Evolutionary conservation across 1,140 invertebrate species (phyloP).

Genomic region (Pemphigus obesinymphae): DNA sequence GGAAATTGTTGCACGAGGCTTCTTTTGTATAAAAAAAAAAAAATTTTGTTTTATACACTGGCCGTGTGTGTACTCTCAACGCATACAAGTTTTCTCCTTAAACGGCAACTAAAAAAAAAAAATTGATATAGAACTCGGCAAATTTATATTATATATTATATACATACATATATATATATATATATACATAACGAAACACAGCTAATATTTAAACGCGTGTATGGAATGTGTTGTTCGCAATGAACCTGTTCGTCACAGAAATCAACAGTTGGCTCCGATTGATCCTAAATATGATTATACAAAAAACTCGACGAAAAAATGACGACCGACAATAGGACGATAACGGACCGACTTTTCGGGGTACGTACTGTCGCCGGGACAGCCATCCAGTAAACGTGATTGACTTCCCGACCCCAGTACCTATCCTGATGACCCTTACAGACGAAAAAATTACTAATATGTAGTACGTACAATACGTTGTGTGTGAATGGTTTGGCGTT

Average conservation of each 20-base stretch:
- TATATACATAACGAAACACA: background rate
- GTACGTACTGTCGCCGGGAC: background rate
- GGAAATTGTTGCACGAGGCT: conserved; percentile 36
- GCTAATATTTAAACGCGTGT: background rate
- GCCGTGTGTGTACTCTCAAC: background rate
- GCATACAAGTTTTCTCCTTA: conserved; percentile 5
- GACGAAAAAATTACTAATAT: background rate
- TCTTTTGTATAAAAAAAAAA: background rate
- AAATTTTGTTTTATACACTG: conserved; percentile 8
- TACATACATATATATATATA: no score
- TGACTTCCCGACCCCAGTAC: conserved; percentile 30
- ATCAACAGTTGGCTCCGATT: conserved; percentile 32
- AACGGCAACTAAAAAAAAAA: background rate
- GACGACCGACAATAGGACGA: no score
- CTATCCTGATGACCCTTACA: background rate
- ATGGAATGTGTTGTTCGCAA: conserved; percentile 34
- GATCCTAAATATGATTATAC: background rate
- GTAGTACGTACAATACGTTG: background rate
- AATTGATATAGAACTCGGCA: conserved; percentile 29
- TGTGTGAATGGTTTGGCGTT: conserved; percentile 6
- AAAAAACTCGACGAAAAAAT: no score
- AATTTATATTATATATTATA: no score
- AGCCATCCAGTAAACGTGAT: background rate
- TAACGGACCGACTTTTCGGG: background rate
- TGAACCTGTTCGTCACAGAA: conserved; percentile 36